Evolutionary conservation across 2,888 invertebrate species (phyloP).

Genomic region (Pogonocherus hispidulus): DNA sequence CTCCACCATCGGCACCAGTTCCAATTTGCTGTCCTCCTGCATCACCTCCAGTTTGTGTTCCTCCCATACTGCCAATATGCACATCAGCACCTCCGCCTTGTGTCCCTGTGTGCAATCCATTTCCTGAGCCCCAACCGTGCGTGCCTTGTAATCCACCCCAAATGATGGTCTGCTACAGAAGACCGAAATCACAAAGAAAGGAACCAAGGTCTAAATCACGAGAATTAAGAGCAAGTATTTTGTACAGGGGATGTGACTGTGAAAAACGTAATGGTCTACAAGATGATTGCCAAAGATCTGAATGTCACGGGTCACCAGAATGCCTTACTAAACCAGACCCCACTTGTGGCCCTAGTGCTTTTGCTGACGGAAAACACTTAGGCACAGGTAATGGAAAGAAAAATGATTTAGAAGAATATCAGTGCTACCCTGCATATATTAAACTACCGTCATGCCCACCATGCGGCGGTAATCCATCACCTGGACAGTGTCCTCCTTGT

Average conservation of each 20-base stretch:
- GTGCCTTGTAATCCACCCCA: constrained; percentile 73
- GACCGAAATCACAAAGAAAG: constrained; percentile 62
- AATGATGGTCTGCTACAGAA: constrained; percentile 71
- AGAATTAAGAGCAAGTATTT: constrained; percentile 71
- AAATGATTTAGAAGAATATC: constrained; percentile 58
- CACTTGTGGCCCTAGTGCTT: constrained; percentile 67
- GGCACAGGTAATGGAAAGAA: constrained; percentile 41
- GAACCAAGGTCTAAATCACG: constrained; percentile 69
- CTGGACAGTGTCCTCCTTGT: constrained; percentile 42
- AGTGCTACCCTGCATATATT: constrained; percentile 62
- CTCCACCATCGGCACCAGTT: constrained; percentile 63
- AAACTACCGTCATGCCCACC: constrained; percentile 54
- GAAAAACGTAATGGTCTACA: constrained; percentile 74
- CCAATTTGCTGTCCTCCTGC: constrained; percentile 53
- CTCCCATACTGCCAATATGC: constrained; percentile 69
- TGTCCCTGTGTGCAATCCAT: constrained; percentile 69
- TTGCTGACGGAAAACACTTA: constrained; percentile 62
- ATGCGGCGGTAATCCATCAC: constrained; percentile 30
- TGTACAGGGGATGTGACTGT: constrained; percentile 74
- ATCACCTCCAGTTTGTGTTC: constrained; percentile 69
- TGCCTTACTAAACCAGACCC: constrained; percentile 69
- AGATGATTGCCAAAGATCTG: constrained; percentile 71
- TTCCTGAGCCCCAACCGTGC: constrained; percentile 72
- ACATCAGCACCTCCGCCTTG: constrained; percentile 70
- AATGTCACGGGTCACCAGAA: constrained; percentile 69